Evolutionary conservation across 2,797 vertebrate genomes (phyloP), one percentile per base, ranked within the genome.

Genomic region (Acrossocheilus wenchowensis): DNA sequence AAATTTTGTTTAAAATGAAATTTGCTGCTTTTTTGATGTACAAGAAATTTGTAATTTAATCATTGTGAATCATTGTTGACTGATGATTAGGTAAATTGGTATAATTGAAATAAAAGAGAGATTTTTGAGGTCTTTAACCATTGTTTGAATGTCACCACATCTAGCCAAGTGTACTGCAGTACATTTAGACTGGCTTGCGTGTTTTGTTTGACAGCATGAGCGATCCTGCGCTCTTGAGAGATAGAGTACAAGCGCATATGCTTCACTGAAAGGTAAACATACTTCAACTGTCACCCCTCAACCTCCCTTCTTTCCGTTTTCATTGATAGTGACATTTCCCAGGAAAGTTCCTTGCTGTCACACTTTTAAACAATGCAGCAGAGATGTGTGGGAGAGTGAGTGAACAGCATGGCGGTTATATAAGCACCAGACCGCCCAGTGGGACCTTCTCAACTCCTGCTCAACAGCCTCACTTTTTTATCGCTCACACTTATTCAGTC

Each of bases 301-400:
- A 39, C 23, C 45, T 78, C 45, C 66, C 75, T 19, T 26, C 57
- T 68, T 85, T 30, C 23, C 15, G 15, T 64, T 84, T 52, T 66
- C 36, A 68, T 57, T 69, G 60, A 78, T 69, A 52, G 81, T 87
- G 75, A 73, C 75, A 87, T 84, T 74, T 79, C 82, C 82, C 81
- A 62, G 86, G 78, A 79, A 80, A 30, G 60, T 68, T 68, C 62
- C 36, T 79, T 7, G 11, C 64, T 73, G 75, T 90, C 83, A 78
- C 84, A 45, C 45, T 48, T 87, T 87, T 7, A 74, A 88, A 88
- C 87, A 88, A 81, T 81, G 78, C 78, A 15, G 60, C 62, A 64
- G 87, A 74, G 39, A 52, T 78, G 73, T 83, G 85, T 83, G 81
- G 75, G 69, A 82, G 89, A 83, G 41, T n/a, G 64, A 74, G 68